Evolutionary conservation across 2,888 invertebrate species (phyloP).

Genomic region (Litoditis marina): DNA sequence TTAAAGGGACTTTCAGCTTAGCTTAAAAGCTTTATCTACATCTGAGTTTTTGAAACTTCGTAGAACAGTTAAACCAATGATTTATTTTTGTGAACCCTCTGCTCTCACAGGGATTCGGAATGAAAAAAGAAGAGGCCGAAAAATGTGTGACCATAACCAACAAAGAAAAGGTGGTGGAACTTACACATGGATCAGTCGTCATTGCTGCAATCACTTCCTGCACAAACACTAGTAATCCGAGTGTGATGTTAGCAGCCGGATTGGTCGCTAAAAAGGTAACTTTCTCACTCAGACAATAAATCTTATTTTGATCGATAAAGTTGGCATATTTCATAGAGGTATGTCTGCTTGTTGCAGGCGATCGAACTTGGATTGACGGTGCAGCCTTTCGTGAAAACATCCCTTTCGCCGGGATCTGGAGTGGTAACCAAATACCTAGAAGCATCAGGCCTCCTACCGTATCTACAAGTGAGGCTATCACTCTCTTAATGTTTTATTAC

Average conservation of each 20-base stretch:
- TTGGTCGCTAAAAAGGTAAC: slow-evolving; percentile 51
- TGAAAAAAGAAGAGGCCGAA: slow-evolving; percentile 44
- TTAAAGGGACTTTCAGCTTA: too few relatives aligned
- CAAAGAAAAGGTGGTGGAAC: slow-evolving; percentile 24
- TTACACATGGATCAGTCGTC: slow-evolving; percentile 72
- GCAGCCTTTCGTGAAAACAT: slow-evolving; percentile 91
- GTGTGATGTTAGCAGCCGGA: slow-evolving; percentile 96
- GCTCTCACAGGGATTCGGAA: slow-evolving; percentile 50
- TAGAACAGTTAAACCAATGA: too few relatives aligned
- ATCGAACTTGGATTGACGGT: slow-evolving; percentile 84
- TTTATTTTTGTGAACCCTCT: too few relatives aligned
- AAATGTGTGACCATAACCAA: slow-evolving; percentile 38
- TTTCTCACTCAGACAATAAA: background rate
- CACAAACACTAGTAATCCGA: slow-evolving; percentile 95
- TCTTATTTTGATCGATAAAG: background rate
- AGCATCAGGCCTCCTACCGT: slow-evolving; percentile 87
- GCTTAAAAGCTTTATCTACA: too few relatives aligned
- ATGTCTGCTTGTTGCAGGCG: slow-evolving; percentile 22
- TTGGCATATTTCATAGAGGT: too few relatives aligned
- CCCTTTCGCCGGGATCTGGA: slow-evolving; percentile 89
- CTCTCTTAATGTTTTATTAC: too few relatives aligned
- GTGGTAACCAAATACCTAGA: slow-evolving; percentile 85
- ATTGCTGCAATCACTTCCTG: slow-evolving; percentile 97
- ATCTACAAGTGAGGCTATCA: slow-evolving; percentile 78
- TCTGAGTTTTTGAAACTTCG: too few relatives aligned